Evolutionary conservation across 2,113 vertebrate species (phyloP).

Genomic region (Stercorarius parasiticus): DNA sequence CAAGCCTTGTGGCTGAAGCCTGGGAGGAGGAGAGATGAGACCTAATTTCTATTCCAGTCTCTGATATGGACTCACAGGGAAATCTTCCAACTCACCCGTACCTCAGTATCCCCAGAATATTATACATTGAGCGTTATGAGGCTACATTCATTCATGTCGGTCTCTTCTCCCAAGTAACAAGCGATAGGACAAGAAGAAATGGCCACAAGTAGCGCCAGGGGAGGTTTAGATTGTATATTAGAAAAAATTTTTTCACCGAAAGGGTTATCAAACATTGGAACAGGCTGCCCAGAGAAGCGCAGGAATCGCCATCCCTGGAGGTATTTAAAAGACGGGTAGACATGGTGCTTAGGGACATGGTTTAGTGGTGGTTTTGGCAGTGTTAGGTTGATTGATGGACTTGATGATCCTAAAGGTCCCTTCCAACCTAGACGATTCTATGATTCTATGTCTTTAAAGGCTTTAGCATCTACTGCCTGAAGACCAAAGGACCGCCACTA

Average conservation of each 20-base stretch:
- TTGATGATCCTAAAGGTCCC: neutral
- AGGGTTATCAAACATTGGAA: neutral
- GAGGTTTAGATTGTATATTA: neutral
- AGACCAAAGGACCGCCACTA: neutral
- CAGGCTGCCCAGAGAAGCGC: neutral
- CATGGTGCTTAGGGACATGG: neutral
- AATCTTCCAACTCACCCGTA: neutral
- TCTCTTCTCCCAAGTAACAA: neutral
- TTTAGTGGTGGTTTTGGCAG: neutral
- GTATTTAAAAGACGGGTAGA: neutral
- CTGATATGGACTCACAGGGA: neutral
- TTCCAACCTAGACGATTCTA: neutral
- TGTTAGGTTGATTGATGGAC: neutral
- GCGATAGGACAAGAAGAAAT: neutral
- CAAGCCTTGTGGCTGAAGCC: neutral
- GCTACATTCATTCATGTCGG: neutral
- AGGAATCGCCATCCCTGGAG: neutral
- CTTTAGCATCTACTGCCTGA: neutral
- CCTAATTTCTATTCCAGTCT: neutral
- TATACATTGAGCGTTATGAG: neutral
- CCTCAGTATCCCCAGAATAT: neutral
- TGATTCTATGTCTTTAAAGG: neutral
- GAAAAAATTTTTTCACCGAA: neutral
- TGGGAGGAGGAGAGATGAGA: neutral
- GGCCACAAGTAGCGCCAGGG: neutral